Percentiles rank a stretch among this genome's conserved stretches.
Conservation (phyloP, 2,113 vertebrate species). For the Halcyon malimbica region DNA sequence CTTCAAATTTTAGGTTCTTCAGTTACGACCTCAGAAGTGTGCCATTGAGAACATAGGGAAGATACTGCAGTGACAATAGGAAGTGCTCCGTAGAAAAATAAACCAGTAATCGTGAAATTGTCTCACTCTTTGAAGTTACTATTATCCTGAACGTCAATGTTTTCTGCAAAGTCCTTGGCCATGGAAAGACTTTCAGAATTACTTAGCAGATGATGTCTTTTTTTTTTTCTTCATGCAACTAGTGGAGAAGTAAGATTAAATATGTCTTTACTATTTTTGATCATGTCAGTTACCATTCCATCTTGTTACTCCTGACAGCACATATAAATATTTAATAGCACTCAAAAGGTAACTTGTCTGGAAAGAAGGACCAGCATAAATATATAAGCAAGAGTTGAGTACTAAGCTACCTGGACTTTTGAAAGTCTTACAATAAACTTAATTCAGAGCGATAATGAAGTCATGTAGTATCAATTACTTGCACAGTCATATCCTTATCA, state of each 20-base stretch:
- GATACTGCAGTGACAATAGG: not conserved
- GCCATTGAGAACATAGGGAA: not conserved
- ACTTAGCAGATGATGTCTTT: not conserved
- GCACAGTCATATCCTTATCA: not conserved
- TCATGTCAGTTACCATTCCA: not conserved
- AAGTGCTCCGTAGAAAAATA: not conserved
- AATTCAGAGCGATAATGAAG: not conserved
- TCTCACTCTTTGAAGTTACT: not conserved
- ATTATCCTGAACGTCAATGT: not conserved
- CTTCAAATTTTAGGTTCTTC: not conserved
- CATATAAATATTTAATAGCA: constrained; percentile 22
- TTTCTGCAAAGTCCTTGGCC: not conserved
- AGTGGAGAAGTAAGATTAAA: not conserved
- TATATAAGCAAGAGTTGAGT: not conserved
- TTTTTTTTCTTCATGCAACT: not conserved
- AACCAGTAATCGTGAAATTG: not conserved
- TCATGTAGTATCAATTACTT: not conserved
- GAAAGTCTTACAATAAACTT: not conserved
- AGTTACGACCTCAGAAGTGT: not conserved
- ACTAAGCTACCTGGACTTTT: not conserved
- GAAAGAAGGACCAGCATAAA: not conserved
- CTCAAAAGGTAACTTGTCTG: not conserved
- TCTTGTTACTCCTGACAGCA: not conserved
- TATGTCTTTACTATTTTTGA: not conserved
- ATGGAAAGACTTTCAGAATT: not conserved